Percentiles rank a stretch among this genome's conserved stretches.
Conservation (phyloP, 2,797 vertebrate genomes). For the Phataginus tricuspis region DNA sequence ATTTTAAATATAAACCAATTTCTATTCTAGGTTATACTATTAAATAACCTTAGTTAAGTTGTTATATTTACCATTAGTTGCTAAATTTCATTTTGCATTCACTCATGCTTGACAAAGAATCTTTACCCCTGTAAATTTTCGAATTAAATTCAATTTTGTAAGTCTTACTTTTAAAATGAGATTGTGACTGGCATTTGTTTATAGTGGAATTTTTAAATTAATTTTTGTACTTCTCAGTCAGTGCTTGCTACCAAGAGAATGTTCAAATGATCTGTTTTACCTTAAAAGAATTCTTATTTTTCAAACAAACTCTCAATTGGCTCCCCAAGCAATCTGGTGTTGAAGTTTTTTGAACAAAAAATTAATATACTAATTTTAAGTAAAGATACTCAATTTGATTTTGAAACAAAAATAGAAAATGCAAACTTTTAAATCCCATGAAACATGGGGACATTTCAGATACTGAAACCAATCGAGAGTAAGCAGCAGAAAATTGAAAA, state of each 20-base stretch:
- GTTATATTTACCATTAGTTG: not conserved
- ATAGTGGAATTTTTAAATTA: slow-evolving; percentile 59
- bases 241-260: slow-evolving; percentile 37
- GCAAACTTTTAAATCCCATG: slow-evolving; percentile 27
- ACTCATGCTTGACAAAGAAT: slow-evolving; percentile 42
- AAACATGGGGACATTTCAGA: slow-evolving; percentile 34
- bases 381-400: slow-evolving; percentile 50
- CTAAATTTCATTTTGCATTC: slow-evolving; percentile 48
- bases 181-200: slow-evolving; percentile 32
- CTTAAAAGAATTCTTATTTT: not conserved
- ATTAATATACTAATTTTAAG: slow-evolving; percentile 33
- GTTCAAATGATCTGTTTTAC: not conserved
- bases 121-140: slow-evolving; percentile 64
- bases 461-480: slow-evolving; percentile 2
- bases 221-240: slow-evolving; percentile 50
- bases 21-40: not conserved
- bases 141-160: slow-evolving; percentile 55
- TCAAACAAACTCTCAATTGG: not conserved
- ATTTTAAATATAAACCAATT: slow-evolving; percentile 41
- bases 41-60: not conserved
- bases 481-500: slow-evolving; percentile 29
- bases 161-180: slow-evolving; percentile 62
- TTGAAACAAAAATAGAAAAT: slow-evolving; percentile 61
- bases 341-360: slow-evolving; percentile 55
- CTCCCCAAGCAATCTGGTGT: slow-evolving; percentile 1